These are phyloP conservation scores for Nesometra sesokonis DNA, from an alignment of 35 echinoderm and acorn worm species.

Conservation along the genomic window DNA sequence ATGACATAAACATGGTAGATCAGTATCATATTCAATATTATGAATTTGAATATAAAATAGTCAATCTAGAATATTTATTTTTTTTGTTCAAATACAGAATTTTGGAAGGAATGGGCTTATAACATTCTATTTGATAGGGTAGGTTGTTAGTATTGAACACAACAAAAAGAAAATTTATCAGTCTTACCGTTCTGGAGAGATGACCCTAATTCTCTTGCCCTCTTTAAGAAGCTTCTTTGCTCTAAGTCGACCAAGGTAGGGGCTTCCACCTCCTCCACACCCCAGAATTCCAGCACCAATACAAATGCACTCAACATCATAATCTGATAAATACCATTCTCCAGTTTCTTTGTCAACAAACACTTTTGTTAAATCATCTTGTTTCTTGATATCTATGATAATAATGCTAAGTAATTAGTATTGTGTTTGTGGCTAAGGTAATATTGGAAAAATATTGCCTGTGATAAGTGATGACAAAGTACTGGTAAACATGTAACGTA, in stretches of 20 bases:
- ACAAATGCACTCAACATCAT: conserved; percentile 67
- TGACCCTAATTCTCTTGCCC: conserved; percentile 67
- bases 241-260: conserved; percentile 42
- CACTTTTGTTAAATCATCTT: conserved; percentile 11
- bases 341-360: conserved; percentile 41
- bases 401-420: not conserved
- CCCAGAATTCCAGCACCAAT: conserved; percentile 80
- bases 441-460: too few species aligned
- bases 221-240: conserved; percentile 24
- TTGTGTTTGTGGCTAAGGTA: too few species aligned
- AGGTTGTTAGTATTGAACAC: too few species aligned
- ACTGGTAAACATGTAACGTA: too few species aligned
- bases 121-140: too few species aligned
- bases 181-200: conserved; percentile 71
- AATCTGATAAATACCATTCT: conserved; percentile 62
- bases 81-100: too few species aligned
- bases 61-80: too few species aligned
- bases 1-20: too few species aligned
- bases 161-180: not conserved
- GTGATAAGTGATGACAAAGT: too few species aligned
- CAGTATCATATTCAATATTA: too few species aligned
- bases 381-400: not conserved
- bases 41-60: too few species aligned
- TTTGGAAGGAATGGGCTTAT: too few species aligned
- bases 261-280: conserved; percentile 76